Evolutionary conservation across 2,113 vertebrate species (phyloP).

Genomic region (Toxotes jaculatrix): DNA sequence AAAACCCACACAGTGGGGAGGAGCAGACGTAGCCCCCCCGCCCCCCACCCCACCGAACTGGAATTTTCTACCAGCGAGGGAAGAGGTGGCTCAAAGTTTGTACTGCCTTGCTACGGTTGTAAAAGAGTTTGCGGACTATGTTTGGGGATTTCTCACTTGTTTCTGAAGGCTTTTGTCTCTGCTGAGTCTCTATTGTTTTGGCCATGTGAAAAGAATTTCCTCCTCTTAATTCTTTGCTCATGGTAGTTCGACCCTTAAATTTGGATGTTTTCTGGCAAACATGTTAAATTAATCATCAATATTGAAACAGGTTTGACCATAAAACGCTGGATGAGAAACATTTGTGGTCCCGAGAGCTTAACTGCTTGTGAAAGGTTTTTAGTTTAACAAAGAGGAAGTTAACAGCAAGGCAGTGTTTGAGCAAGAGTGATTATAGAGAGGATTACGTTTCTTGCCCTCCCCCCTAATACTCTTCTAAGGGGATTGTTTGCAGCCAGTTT

Average conservation of each 20-base stretch:
- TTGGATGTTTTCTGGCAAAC: not conserved
- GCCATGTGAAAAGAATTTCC: slow-evolving; percentile 27
- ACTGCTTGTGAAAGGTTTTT: slow-evolving; percentile 39
- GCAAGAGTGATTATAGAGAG: slow-evolving; percentile 66
- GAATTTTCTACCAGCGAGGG: slow-evolving; percentile 75
- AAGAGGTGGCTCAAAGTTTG: slow-evolving; percentile 70
- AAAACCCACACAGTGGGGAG: slow-evolving; percentile 84
- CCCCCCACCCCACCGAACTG: slow-evolving; percentile 39
- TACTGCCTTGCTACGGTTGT: slow-evolving; percentile 61
- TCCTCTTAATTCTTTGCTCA: slow-evolving; percentile 3
- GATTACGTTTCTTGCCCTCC: slow-evolving; percentile 59
- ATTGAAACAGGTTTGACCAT: slow-evolving; percentile 17
- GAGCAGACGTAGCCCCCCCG: slow-evolving; percentile 70
- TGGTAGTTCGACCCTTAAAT: not conserved
- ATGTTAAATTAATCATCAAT: slow-evolving; percentile 20
- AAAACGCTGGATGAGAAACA: slow-evolving; percentile 29
- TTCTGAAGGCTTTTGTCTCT: slow-evolving; percentile 48
- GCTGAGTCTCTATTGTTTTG: slow-evolving; percentile 27
- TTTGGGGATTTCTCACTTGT: slow-evolving; percentile 59
- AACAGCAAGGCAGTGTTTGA: slow-evolving; percentile 68
- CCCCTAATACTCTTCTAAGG: slow-evolving; percentile 48
- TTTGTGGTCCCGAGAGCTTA: slow-evolving; percentile 19
- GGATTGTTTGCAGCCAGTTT: slow-evolving; percentile 62
- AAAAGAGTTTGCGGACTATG: slow-evolving; percentile 48
- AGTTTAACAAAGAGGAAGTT: slow-evolving; percentile 66